Evolutionary conservation across 1,140 invertebrate genomes (phyloP).

Genomic region (Pogonognathellus flavescens): DNA sequence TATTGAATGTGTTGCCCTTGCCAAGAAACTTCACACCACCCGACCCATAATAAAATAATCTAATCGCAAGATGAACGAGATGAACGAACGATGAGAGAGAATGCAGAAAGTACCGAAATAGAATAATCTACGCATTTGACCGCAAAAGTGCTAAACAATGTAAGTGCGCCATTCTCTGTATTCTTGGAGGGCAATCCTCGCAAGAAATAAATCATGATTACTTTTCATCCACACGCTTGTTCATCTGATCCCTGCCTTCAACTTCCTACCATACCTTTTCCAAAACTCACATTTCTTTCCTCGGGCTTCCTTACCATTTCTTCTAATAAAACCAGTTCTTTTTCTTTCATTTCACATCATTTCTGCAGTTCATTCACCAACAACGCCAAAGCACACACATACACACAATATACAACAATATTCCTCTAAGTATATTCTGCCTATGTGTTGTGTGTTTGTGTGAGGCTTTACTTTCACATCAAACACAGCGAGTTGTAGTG

Average conservation of each 20-base stretch:
- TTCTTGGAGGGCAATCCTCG: not conserved
- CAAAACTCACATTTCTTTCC: constrained; percentile 18
- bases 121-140: not conserved
- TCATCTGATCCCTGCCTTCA: constrained; percentile 37
- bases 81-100: no score
- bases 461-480: not conserved
- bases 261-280: not conserved
- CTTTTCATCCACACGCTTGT: constrained; percentile 31
- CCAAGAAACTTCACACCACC: no score
- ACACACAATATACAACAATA: constrained; percentile 1
- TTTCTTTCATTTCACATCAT: constrained; percentile 23
- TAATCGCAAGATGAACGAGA: no score
- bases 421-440: no score
- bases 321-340: constrained; percentile 29
- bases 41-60: no score
- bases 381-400: not conserved
- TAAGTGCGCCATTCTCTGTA: not conserved
- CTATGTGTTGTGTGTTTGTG: no score
- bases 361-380: not conserved
- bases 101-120: no score
- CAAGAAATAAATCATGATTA: constrained; percentile 46
- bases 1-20: no score
- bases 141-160: not conserved
- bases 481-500: not conserved
- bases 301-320: constrained; percentile 17